Conservation (phyloP, 2,113 vertebrate genomes). For the Amia ocellicauda region DNA sequence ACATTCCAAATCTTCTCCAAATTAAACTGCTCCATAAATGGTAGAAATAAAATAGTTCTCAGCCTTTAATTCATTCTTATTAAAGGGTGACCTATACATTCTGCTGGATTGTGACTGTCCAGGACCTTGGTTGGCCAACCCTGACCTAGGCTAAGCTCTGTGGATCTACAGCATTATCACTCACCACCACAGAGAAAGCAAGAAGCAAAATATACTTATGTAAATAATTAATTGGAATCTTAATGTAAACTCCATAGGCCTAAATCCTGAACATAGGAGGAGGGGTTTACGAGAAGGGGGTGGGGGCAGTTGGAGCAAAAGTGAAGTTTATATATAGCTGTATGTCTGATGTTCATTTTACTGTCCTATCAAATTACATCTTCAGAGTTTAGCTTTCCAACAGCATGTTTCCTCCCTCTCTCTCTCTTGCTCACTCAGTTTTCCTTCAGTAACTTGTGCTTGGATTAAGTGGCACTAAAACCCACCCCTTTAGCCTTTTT, state of each 20-base stretch:
- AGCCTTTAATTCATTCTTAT: no score
- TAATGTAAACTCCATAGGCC: no score
- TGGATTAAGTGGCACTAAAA: conserved; percentile 12
- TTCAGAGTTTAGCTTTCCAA: neutral
- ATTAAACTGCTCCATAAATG: no score
- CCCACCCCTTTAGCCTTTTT: no score
- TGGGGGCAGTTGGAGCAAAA: conserved; percentile 26
- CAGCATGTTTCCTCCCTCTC: conserved; percentile 58
- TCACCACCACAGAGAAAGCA: neutral
- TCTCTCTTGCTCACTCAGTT: conserved; percentile 47
- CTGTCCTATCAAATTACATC: conserved; percentile 3
- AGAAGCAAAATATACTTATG: neutral
- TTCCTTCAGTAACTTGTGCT: conserved; percentile 23
- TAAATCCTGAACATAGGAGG: neutral
- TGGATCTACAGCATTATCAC: neutral
- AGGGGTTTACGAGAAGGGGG: conserved; percentile 14
- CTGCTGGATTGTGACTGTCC: no score
- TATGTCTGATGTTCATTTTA: conserved; percentile 14
- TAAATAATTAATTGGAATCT: no score
- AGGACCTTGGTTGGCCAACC: no score
- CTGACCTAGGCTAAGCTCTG: no score
- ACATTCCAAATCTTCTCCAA: no score
- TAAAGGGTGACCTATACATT: no score
- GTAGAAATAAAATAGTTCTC: no score
- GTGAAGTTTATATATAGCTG: conserved; percentile 53